Conservation (phyloP, 30 jellyfish, hydroid and myxozoan genomes). For the Clytia hemisphaerica region DNA sequence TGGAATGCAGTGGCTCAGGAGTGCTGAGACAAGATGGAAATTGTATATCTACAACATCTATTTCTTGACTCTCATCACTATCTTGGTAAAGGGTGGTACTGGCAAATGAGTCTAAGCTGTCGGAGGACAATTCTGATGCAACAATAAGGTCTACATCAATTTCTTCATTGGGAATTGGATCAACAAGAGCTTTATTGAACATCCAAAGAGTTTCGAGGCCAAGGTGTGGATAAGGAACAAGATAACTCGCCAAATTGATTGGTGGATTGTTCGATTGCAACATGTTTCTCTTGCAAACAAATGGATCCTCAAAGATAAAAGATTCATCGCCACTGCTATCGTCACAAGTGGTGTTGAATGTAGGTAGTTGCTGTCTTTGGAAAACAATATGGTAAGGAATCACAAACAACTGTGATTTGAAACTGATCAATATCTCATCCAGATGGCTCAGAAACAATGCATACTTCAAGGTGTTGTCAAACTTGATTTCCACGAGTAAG, state of each 20-base stretch:
- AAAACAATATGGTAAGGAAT: not conserved
- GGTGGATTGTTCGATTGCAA: not conserved
- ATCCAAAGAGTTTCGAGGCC: not conserved
- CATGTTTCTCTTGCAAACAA: not conserved
- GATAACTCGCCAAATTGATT: not conserved
- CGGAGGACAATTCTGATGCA: too few species aligned
- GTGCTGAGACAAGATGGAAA: too few species aligned
- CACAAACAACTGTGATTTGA: not conserved
- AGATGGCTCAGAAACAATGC: not conserved
- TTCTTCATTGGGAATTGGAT: not conserved
- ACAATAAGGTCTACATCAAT: too few species aligned
- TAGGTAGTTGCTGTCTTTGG: not conserved
- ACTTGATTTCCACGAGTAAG: not conserved
- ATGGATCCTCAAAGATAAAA: conserved; percentile 5
- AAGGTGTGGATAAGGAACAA: conserved; percentile 8
- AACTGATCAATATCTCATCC: not conserved
- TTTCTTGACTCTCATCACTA: too few species aligned
- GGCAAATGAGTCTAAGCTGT: too few species aligned
- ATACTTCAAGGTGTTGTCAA: not conserved
- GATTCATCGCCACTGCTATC: conserved; percentile 9
- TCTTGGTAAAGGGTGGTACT: too few species aligned
- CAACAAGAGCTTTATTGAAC: not conserved
- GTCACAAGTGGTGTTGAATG: not conserved
- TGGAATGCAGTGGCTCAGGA: too few species aligned
- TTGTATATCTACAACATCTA: too few species aligned